Percentiles rank a stretch among this genome's conserved stretches.
Evolutionary conservation across 2,113 vertebrate genomes (phyloP).

Genomic region (Xenopus laevis): DNA sequence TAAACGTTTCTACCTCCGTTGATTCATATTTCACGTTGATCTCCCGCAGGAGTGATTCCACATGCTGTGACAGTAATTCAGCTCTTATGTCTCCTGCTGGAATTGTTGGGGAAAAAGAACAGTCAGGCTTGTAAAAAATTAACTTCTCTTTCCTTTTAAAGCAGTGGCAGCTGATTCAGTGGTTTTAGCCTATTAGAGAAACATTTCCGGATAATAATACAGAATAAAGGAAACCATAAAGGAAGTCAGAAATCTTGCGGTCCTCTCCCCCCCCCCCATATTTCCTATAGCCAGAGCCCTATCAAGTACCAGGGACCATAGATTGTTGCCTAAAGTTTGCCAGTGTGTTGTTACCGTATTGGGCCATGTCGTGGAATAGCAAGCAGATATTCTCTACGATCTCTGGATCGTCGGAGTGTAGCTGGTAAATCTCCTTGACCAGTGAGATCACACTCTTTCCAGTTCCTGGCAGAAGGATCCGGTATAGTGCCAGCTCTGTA

Average conservation of each 20-base stretch:
- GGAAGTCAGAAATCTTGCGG: too few species aligned
- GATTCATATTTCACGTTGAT: conserved; percentile 58
- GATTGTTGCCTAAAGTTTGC: neutral
- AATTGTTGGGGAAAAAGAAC: too few species aligned
- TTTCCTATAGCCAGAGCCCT: neutral
- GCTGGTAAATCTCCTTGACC: conserved; percentile 45
- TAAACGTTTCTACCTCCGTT: conserved; percentile 52
- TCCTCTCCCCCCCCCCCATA: conserved; percentile 19
- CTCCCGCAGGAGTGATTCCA: conserved; percentile 51
- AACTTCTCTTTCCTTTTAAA: too few species aligned
- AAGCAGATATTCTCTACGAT: conserved; percentile 57
- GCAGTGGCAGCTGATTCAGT: too few species aligned
- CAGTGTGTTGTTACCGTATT: conserved; percentile 55
- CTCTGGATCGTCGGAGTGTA: conserved; percentile 48
- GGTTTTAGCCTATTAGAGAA: too few species aligned
- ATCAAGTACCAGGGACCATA: neutral
- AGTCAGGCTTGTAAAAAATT: too few species aligned
- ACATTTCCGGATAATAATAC: too few species aligned
- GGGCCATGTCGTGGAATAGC: conserved; percentile 54
- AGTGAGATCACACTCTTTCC: conserved; percentile 49
- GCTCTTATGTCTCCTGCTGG: conserved; percentile 40
- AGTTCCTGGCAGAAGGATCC: conserved; percentile 35
- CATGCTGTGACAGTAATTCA: conserved; percentile 51
- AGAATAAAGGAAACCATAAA: too few species aligned
- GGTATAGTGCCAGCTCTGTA: conserved; percentile 62